Conservation (phyloP, 2,797 vertebrate genomes). For the Molossus molossus region DNA sequence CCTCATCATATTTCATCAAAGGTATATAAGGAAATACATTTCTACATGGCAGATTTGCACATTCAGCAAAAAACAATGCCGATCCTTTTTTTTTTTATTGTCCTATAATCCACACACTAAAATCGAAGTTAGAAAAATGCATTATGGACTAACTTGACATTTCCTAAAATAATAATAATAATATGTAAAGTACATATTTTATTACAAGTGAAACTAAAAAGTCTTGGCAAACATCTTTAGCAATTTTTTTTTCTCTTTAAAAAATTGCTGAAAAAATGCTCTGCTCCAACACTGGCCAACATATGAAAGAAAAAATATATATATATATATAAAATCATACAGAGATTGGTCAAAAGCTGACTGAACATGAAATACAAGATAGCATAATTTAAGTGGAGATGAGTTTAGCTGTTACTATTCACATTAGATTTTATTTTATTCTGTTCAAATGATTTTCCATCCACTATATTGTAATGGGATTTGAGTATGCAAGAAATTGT, state of each 20-base stretch:
- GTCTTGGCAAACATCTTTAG: not conserved
- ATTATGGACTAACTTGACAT: conserved; percentile 31
- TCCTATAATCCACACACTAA: conserved; percentile 37
- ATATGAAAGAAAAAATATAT: not conserved
- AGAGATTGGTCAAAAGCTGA: not conserved
- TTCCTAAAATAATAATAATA: not conserved
- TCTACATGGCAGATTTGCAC: conserved; percentile 60
- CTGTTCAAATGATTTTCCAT: not conserved
- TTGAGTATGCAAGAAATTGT: not conserved
- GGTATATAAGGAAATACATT: conserved; percentile 4
- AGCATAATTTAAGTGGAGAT: not conserved
- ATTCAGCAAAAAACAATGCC: conserved; percentile 68
- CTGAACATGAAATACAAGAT: not conserved
- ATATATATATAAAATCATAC: not conserved
- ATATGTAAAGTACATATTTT: not conserved
- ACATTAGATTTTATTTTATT: conserved; percentile 18
- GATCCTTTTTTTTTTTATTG: not conserved
- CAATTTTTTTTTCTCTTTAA: not conserved
- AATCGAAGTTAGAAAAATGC: not conserved
- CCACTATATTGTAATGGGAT: not conserved
- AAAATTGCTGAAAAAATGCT: not conserved
- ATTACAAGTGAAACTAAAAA: conserved; percentile 52
- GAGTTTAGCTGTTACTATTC: not conserved
- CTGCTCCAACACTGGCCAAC: not conserved
- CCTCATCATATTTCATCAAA: conserved; percentile 75